Base-by-base conservation (phyloP, 2,797 vertebrate species). In the Platalea minor region DNA sequence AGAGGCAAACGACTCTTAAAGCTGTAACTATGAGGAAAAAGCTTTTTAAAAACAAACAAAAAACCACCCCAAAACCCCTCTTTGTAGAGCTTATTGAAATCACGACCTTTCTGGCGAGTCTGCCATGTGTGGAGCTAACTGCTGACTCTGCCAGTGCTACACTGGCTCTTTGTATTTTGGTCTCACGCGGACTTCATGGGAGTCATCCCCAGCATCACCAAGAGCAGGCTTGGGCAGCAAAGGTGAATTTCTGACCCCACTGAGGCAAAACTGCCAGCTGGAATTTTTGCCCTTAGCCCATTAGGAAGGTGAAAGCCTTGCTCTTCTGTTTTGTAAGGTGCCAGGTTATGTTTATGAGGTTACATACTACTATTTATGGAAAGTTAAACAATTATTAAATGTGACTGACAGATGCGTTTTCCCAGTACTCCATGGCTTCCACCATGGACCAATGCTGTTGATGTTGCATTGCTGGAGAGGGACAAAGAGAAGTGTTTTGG, bases 31-130 rank as follows among this genome's bases (percentile, higher is more conserved):
- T 35, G 48, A 54, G 35, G 31, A 51, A 63, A 67, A 48, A 43
- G 7, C 11, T 61, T 85, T 85, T 75, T 41, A 33, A 53, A 79
- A 63, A 35, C 48, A 60, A 74, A 60, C 10, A 37, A 70, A 70
- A 41, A 28, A 23, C 7, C 15, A 45, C 33, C 9, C 10, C n/a
- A 0, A n/a, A 3, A 0, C 0, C 1, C 2, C 16, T 25, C 19
- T 74, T 61, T 50, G 15, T 11, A 29, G 48, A 54, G 11, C 14
- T 54, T 50, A 26, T 17, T 74, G 78, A 63, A 73, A 76, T 51
- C 9, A 4, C 24, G 46, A 37, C 26, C 31, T 65, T 51, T 43
- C 18, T 31, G 53, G 48, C n/a, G 46, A 60, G 33, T 23, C 61
- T 17, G 33, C 56, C 24, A 2, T 6, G 3, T 51, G 21, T 35